Percentiles rank a stretch among this genome's conserved stretches.
phyloP scores from a whole-genome alignment of 2,113 vertebrate species.

The Petaurus breviceps region DNA sequence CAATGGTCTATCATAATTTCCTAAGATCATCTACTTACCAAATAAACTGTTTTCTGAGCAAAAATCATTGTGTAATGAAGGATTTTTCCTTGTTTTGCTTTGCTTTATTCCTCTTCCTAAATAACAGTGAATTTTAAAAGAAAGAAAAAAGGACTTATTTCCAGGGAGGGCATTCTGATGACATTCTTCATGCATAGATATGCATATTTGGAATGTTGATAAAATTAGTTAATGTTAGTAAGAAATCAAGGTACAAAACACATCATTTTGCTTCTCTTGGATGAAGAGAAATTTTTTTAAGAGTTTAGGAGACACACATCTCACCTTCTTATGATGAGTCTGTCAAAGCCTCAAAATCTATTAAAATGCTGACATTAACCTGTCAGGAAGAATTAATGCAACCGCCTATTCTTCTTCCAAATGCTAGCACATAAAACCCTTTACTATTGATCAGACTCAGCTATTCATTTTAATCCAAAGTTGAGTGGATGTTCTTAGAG shows the following conservation, averaged over 20 bases:
- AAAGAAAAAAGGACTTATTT: background rate
- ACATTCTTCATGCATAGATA: background rate
- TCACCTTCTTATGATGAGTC: constrained; percentile 68
- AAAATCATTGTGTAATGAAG: background rate
- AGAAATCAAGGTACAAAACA: background rate
- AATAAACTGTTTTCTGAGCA: background rate
- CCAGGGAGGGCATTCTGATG: background rate
- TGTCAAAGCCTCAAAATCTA: constrained; percentile 75
- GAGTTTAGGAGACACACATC: constrained; percentile 59
- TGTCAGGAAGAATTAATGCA: constrained; percentile 72
- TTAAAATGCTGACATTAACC: constrained; percentile 69
- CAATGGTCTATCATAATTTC: background rate
- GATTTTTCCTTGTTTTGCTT: background rate
- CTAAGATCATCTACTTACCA: background rate
- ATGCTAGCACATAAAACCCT: constrained; percentile 76
- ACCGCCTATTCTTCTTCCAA: constrained; percentile 51
- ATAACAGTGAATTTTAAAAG: background rate
- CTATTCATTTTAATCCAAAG: constrained; percentile 64
- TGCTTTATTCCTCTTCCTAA: background rate
- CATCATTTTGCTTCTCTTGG: background rate
- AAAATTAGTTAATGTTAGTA: background rate
- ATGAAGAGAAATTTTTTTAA: constrained; percentile 58
- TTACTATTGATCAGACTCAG: constrained; percentile 69
- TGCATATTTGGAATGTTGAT: background rate
- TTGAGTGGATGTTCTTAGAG: constrained; percentile 4